Conservation (phyloP, 37 sponge, comb jelly and placozoan genomes). For the Dysidea cf. avara region DNA sequence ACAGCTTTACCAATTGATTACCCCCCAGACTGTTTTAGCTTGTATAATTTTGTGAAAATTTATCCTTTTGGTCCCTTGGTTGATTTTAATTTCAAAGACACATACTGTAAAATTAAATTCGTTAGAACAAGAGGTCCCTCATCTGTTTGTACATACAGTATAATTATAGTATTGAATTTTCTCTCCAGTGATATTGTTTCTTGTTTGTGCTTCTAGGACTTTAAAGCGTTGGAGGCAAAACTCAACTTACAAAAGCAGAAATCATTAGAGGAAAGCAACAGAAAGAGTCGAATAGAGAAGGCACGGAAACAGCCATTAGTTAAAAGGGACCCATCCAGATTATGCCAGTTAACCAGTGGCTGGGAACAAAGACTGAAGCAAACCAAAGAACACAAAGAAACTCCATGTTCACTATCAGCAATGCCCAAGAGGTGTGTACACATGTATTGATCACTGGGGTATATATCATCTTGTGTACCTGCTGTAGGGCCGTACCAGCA, state of each 20-base stretch:
- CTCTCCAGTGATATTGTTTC: not conserved
- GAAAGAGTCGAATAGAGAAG: slow-evolving; percentile 38
- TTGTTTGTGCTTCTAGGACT: slow-evolving; percentile 23
- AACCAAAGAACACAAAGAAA: not conserved
- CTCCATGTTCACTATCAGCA: slow-evolving; percentile 3
- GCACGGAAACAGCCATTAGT: slow-evolving; percentile 47
- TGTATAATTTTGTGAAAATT: no score
- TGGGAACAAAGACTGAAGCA: slow-evolving; percentile 72
- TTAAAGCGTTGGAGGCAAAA: slow-evolving; percentile 24
- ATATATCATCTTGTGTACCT: not conserved
- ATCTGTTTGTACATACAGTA: no score
- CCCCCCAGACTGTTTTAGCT: no score
- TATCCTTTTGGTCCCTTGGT: no score
- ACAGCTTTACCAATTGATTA: no score
- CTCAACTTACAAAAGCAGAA: slow-evolving; percentile 22
- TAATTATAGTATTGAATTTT: not conserved
- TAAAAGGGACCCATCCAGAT: slow-evolving; percentile 62
- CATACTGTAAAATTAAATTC: no score
- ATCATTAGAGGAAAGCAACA: slow-evolving; percentile 27
- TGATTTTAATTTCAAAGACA: no score
- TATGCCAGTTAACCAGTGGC: slow-evolving; percentile 61
- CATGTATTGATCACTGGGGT: no score
- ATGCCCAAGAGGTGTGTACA: slow-evolving; percentile 55
- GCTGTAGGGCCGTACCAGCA: slow-evolving; percentile 62
- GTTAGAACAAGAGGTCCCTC: no score